Evolutionary conservation across 2,113 vertebrate species (phyloP), one percentile per base, ranked within the genome.

Genomic region (Phylloscopus trochilus): DNA sequence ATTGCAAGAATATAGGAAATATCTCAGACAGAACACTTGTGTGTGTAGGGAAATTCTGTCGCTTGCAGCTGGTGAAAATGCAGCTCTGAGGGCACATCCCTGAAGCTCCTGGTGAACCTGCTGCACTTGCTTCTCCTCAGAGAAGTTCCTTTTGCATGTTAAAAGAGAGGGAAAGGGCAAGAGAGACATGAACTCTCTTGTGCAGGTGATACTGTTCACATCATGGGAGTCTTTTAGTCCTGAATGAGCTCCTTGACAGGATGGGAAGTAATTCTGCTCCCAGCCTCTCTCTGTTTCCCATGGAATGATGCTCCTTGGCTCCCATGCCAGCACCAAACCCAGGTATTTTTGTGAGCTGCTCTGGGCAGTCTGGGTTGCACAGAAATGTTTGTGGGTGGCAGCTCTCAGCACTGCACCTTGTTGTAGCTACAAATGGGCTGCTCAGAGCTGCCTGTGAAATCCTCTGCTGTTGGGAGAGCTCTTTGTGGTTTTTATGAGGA

Each of bases 241-340:
- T 72, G 47, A 64, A 46, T 6, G 39, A 85, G 49, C 44, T 87
- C 41, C 58, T 53, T 72, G 39, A 30, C 21, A 41, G 58, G 41
- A 5, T 56, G 69, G 62, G 77, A 63, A 27, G 28, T 20, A 8
- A 44, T 75, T 89, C 66, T 46, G 11, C 52, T 72, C 51, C 82
- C 43, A 74, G 0, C 30, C 21, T 83, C 19, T 12, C 46, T 6
- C 0, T 41, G 0, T 79, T 60, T 79, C 66, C 83, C 1, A 1
- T 80, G 47, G 41, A 49, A 31, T 19, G 39, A 19, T 37, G 39
- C 28, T 72, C 76, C 24, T 1, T 49, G 49, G 44, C 6, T 66
- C 20, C 78, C 31, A 2, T 49, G 69, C 37, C 51, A 68, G 58
- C 44, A 26, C 44, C 31, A 37, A 11, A 11, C 37, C 0, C 10